These are phyloP conservation scores for Crocidura indochinensis DNA, from an alignment of 2,797 vertebrate genomes.

Conservation along the genomic window DNA sequence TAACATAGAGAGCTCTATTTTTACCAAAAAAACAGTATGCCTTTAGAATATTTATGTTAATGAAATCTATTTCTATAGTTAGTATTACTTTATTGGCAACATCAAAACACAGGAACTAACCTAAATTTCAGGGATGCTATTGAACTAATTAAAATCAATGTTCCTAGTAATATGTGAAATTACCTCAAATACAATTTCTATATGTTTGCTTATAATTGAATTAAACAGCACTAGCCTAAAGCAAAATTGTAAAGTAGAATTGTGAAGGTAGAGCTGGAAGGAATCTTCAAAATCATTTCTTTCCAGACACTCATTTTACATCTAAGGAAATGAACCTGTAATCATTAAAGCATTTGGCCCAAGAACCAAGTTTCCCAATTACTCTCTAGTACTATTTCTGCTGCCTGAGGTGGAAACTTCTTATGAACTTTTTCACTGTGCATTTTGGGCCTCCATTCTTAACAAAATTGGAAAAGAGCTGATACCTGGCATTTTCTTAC, in stretches of 20 bases:
- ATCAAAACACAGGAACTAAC: constrained; percentile 29
- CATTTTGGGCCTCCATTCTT: constrained; percentile 1
- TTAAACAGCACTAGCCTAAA: constrained; percentile 61
- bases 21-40: not conserved
- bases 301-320: not conserved
- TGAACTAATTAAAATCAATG: constrained; percentile 68
- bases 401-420: not conserved
- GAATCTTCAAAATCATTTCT: not conserved
- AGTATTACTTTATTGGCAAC: constrained; percentile 4
- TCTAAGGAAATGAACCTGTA: not conserved
- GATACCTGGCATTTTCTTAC: too few species aligned
- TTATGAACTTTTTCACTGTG: not conserved
- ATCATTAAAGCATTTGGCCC: not conserved
- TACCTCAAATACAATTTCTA: constrained; percentile 68
- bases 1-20: constrained; percentile 20
- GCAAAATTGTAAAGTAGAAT: constrained; percentile 53
- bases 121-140: constrained; percentile 49
- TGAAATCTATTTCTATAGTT: not conserved
- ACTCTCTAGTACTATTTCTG: not conserved
- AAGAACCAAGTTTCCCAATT: not conserved
- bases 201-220: constrained; percentile 64
- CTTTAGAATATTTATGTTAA: constrained; percentile 27
- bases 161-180: constrained; percentile 64
- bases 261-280: constrained; percentile 45
- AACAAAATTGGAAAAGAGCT: not conserved